Base-by-base conservation (phyloP, 1,140 invertebrate genomes). In the Hypsibius dujardini region DNA sequence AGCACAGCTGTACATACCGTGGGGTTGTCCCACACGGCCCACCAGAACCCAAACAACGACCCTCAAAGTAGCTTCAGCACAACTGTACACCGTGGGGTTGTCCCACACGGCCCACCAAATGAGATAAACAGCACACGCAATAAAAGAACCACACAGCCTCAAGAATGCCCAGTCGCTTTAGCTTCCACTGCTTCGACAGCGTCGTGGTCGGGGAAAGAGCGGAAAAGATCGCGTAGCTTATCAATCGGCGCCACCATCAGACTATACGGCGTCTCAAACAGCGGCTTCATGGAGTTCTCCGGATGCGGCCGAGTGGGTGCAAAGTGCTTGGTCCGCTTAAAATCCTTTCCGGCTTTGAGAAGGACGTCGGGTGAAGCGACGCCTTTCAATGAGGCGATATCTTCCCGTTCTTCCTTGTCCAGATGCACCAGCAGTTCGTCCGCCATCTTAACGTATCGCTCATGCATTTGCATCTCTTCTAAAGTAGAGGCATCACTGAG, bases 151-250 rank as follows among this genome's bases (percentile, higher is more conserved):
- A 28, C 28, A 28, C 28, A 28, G 28, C 28, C 28, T 28, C 28
- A 28, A 28, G 50, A 56, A 67, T 67, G 62, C 3, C 62, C 62
- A 42, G 62, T 67, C 3, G 62, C 62, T 42, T 42, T 45, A 7
- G 62, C 62, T 45, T 67, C 62, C 62, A 67, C 62, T 42, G 12
- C 42, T 42, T 67, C 62, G 12, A 67, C 62, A 12, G 7, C 3
- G 45, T 67, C 62, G 12, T 67, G 12, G 62, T 67, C 62, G 42
- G 62, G 62, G 42, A 67, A 67, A 45, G 62, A 67, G 7, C 62
- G 62, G 62, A 67, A 67, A 42, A 67, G 62, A 42, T 67, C 62
- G 12, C 62, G 62, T 42, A 67, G 42, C 62, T 67, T 67, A 42
- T 67, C 62, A 3, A 67, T 67, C 12, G 62, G 62, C 12, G 42